A percentile compares a stretch with the other conserved stretches of the same genome.
phyloP scores from a whole-genome alignment of 2,113 vertebrate genomes.

The Sialia sialis region DNA sequence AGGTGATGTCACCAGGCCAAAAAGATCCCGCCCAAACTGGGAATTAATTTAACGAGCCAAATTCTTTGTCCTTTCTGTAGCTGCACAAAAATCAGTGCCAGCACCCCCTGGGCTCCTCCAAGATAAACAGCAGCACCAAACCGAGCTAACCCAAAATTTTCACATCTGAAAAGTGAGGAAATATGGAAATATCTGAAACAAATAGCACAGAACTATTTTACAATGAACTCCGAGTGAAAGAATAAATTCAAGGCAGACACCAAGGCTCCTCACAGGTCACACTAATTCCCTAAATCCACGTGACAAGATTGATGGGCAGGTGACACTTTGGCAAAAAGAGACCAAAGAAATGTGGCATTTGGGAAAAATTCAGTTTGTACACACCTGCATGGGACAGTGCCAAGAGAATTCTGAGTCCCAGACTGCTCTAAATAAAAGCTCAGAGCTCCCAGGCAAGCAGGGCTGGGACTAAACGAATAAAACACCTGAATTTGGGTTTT shows the following conservation, averaged over 20 bases:
- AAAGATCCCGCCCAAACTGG: background rate
- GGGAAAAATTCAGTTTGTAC: background rate
- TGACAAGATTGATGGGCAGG: background rate
- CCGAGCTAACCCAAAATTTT: background rate
- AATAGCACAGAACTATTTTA: background rate
- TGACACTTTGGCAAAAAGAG: background rate
- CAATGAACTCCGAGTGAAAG: background rate
- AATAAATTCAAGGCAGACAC: background rate
- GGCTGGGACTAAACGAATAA: background rate
- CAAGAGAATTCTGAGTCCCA: background rate
- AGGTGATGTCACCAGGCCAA: accelerated
- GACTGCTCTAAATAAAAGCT: background rate
- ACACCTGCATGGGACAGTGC: accelerated
- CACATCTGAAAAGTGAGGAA: background rate
- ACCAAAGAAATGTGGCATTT: background rate
- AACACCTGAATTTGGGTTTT: background rate
- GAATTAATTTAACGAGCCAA: background rate
- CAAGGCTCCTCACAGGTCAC: background rate
- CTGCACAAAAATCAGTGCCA: background rate
- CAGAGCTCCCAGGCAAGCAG: background rate
- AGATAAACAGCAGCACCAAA: background rate
- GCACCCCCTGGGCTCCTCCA: background rate
- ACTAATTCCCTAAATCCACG: background rate
- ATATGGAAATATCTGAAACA: background rate
- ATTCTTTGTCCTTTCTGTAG: background rate